A percentile compares a stretch with the other conserved stretches of the same genome.
phyloP scores from a whole-genome alignment of 2,797 vertebrate species.

The Morelia viridis region DNA sequence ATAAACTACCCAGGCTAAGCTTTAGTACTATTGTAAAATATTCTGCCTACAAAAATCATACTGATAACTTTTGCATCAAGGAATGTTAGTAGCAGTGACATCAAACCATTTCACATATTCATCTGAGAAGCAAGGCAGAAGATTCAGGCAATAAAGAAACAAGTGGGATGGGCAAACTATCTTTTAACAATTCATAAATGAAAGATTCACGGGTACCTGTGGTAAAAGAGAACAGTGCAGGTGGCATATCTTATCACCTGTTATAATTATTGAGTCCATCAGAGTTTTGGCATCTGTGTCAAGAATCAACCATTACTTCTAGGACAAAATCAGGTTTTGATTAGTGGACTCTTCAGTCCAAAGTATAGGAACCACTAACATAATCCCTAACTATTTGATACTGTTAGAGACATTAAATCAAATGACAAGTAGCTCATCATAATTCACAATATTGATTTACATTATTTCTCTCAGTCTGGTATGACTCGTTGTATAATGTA shows the following conservation, averaged over 20 bases:
- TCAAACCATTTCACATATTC: background rate
- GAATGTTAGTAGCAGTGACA: background rate
- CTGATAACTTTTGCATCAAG: background rate
- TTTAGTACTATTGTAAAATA: background rate
- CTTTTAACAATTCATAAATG: background rate
- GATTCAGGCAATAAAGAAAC: background rate
- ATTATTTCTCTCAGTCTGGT: background rate
- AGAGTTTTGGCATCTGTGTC: background rate
- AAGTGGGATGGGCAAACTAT: background rate
- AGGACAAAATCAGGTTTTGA: background rate
- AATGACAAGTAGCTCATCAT: slow-evolving; percentile 3
- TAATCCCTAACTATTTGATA: background rate
- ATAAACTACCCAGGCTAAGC: background rate
- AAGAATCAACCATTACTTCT: background rate
- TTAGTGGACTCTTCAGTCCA: background rate
- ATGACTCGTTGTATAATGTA: background rate
- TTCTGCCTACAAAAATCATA: background rate
- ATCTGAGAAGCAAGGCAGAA: too few relatives aligned
- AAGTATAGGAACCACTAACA: background rate
- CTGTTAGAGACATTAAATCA: slow-evolving; percentile 8
- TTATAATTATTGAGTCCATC: background rate
- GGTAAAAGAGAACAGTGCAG: background rate
- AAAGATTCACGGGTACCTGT: background rate
- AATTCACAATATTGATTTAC: background rate
- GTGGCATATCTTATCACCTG: background rate